Percentiles rank a stretch among this genome's conserved stretches.
phyloP scores from a whole-genome alignment of 2,797 vertebrate species.

The Poecilia velifera region DNA sequence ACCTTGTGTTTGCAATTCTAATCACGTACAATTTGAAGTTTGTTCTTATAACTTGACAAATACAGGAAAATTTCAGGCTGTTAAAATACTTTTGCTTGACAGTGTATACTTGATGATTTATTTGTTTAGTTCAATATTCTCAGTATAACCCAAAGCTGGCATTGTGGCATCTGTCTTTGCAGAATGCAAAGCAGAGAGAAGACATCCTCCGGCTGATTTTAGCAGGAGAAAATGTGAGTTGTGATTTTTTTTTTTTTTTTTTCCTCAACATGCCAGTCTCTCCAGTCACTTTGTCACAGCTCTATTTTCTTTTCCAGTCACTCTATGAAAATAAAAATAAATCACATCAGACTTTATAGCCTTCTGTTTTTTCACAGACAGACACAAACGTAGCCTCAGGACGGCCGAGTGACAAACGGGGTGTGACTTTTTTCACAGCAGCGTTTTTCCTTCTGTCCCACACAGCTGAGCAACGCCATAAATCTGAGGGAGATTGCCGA shows the following conservation, averaged over 20 bases:
- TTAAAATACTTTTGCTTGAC: background rate
- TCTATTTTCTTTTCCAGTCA: slow-evolving; percentile 24
- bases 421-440: background rate
- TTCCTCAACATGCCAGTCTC: background rate
- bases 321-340: slow-evolving; percentile 1
- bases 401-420: slow-evolving; percentile 7
- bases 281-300: slow-evolving; percentile 19
- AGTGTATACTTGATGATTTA: background rate
- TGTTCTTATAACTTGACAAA: background rate
- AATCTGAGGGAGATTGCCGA: slow-evolving; percentile 83
- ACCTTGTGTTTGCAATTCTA: background rate
- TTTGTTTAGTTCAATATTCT: background rate
- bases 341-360: slow-evolving; percentile 8
- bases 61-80: background rate
- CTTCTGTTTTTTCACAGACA: slow-evolving; percentile 11
- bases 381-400: background rate
- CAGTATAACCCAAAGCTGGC: background rate
- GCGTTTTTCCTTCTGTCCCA: slow-evolving; percentile 15
- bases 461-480: slow-evolving; percentile 82
- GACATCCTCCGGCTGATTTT: slow-evolving; percentile 84
- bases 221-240: slow-evolving; percentile 82
- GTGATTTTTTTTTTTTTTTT: slow-evolving; percentile 4
- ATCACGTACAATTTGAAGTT: background rate
- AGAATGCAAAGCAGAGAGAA: slow-evolving; percentile 80
- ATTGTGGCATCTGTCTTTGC: slow-evolving; percentile 9